Conservation (phyloP, 2,113 vertebrate species). For the Setophaga kirtlandii region DNA sequence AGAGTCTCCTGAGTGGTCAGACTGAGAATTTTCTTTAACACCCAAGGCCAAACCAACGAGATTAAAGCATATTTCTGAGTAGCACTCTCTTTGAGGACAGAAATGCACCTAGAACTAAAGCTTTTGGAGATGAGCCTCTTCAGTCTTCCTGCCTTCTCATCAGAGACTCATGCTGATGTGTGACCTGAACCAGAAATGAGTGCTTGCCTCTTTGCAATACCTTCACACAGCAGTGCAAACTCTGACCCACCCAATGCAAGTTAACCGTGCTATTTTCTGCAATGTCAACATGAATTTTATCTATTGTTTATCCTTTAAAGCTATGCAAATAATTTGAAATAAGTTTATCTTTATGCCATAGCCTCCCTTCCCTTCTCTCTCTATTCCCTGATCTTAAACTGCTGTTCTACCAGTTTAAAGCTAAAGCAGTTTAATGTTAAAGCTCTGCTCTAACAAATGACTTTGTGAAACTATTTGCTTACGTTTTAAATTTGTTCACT, state of each 20-base stretch:
- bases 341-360: background rate
- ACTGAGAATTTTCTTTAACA: background rate
- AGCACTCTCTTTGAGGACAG: background rate
- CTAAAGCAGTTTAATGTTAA: background rate
- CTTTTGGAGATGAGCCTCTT: background rate
- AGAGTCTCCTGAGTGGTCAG: background rate
- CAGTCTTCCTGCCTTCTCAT: background rate
- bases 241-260: background rate
- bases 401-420: background rate
- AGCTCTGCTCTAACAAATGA: background rate
- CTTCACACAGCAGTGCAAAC: background rate
- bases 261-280: background rate
- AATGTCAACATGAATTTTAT: background rate
- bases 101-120: background rate
- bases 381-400: background rate
- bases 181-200: background rate
- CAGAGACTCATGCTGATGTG: fast-evolving
- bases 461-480: slow-evolving; percentile 32
- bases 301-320: background rate
- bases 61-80: background rate
- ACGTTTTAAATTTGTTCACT: background rate
- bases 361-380: background rate
- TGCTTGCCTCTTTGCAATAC: background rate
- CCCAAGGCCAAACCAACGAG: background rate
- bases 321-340: background rate